Base-by-base conservation (phyloP, 1,140 invertebrate genomes). In the Yoshiicerus persimilis region DNA sequence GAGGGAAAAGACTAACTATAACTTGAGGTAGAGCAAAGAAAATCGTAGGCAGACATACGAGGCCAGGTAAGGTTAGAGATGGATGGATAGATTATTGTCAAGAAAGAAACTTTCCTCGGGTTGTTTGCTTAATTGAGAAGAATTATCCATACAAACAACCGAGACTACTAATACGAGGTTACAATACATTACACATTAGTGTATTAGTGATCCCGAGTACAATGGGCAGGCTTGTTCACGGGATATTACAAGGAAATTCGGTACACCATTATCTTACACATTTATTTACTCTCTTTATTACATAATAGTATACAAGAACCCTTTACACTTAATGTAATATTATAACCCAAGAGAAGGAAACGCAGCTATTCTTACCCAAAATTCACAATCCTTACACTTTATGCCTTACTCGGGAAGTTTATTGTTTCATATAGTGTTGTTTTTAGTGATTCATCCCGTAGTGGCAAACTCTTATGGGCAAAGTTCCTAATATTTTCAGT, bases 41-140 rank as follows among this genome's bases (percentile, higher is more conserved):
- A 56, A 56, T 56, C 47, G 47, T 56, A 16, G n/a, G 41, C 41
- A n/a, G n/a, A n/a, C n/a, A n/a, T n/a, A 20, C 41, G 38, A 39
- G n/a, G 27, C 66, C 16, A 75, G 13, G 30, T 64, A 30, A 75
- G 66, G 66, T 16, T 10, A 38, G 75, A 80, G 75, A 80, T 80
- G 75, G 75, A 80, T 80, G 75, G 75, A 80, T 34, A 80, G 75
- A 80, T 80, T 36, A 80, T 80, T 80, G 75, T 80, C 75, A 80
- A 32, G 75, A 80, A 38, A 80, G 34, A 38, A 25, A 38, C 30
- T 80, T 80, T 80, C 75, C 75, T 80, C 75, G 75, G 75, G 75
- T 80, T 80, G 75, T 80, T 80, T 80, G 75, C 75, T 80, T 80
- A 80, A 80, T 80, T 80, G 75, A 80, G 75, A 80, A 80, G 75